Evolutionary conservation across 2,797 vertebrate species (phyloP).

Genomic region (Gadopsis marmoratus): DNA sequence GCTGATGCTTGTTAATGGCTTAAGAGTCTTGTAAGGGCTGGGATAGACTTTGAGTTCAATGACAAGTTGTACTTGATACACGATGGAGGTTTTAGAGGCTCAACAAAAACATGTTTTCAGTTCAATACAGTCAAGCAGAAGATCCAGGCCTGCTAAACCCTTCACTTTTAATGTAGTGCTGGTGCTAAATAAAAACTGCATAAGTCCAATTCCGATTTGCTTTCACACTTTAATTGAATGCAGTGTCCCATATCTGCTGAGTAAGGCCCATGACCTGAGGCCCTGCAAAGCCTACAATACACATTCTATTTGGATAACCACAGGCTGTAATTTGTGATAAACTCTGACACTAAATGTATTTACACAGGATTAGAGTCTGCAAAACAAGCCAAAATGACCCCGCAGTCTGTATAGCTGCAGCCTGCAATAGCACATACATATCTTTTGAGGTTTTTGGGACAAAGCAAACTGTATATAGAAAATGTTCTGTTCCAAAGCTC

Average conservation of each 20-base stretch:
- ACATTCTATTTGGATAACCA: background rate
- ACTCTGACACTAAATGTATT: background rate
- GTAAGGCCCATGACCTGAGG: conserved; percentile 13
- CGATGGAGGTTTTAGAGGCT: conserved; percentile 54
- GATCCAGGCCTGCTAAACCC: conserved; percentile 17
- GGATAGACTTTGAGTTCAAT: conserved; percentile 72
- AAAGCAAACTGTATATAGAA: background rate
- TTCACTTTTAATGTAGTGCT: conserved; percentile 34
- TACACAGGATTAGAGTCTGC: conserved; percentile 8
- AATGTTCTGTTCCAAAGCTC: conserved; percentile 3
- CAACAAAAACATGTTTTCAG: conserved; percentile 45
- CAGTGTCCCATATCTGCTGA: background rate
- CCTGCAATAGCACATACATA: background rate
- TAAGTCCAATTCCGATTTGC: background rate
- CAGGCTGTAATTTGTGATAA: conserved; percentile 7
- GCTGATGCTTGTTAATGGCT: conserved; percentile 75
- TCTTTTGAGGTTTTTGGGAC: conserved; percentile 1
- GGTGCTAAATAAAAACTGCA: background rate
- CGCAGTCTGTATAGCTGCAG: background rate
- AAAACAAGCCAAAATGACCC: conserved; percentile 9
- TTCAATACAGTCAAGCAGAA: conserved; percentile 47
- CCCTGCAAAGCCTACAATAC: conserved; percentile 10
- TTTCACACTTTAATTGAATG: conserved; percentile 21
- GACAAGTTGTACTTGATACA: conserved; percentile 69
- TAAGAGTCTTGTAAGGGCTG: conserved; percentile 74